Conservation (phyloP, 2,888 invertebrate species). For the Tethea ocularis region DNA sequence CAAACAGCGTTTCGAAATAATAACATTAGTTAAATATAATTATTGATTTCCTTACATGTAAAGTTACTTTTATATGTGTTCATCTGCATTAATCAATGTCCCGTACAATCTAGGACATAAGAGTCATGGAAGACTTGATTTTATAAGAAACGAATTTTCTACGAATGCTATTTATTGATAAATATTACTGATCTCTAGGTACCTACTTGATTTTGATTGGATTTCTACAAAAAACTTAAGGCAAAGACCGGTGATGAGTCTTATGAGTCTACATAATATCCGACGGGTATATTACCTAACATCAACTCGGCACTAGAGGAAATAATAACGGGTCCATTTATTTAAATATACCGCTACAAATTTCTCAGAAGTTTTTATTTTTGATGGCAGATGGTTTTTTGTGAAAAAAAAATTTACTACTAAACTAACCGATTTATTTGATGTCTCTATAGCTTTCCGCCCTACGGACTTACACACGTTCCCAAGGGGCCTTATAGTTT, state of each 20-base stretch:
- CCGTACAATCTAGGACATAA: background rate
- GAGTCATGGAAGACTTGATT: background rate
- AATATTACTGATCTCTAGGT: no score
- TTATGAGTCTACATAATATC: conserved; percentile 6
- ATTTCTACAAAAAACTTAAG: background rate
- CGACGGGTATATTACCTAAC: conserved; percentile 2
- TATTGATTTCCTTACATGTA: no score
- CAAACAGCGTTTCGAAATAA: no score
- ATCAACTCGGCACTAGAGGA: background rate
- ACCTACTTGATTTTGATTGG: conserved; percentile 1
- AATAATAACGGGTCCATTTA: background rate
- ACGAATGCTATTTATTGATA: background rate
- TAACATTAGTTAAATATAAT: no score
- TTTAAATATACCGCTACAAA: background rate
- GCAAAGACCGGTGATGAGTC: background rate
- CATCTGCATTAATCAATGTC: background rate
- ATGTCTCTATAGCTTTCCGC: no score
- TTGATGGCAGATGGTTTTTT: no score
- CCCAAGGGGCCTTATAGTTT: no score
- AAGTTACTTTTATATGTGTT: background rate
- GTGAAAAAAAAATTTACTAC: no score
- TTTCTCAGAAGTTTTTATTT: no score
- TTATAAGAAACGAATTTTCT: background rate
- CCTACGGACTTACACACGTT: no score
- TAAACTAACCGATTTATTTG: no score